Percentiles rank a stretch among this genome's conserved stretches.
phyloP scores from a whole-genome alignment of 2,113 vertebrate genomes.

The Anarrhichthys ocellatus region DNA sequence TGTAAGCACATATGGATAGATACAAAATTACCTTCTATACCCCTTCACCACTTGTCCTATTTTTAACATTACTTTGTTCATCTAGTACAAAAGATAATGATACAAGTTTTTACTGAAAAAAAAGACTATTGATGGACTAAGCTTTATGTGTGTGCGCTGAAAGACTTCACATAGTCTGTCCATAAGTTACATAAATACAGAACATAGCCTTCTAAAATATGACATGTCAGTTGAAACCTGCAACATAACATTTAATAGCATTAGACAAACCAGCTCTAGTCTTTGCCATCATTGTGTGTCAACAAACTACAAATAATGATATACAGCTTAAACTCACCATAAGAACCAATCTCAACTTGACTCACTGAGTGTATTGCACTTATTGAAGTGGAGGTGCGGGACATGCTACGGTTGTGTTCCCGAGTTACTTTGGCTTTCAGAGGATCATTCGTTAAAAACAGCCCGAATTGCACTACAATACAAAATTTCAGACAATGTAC shows the following conservation, averaged over 20 bases:
- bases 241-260: conserved; percentile 26
- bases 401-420: conserved; percentile 46
- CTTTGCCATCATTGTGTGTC: conserved; percentile 13
- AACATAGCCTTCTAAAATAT: conserved; percentile 27
- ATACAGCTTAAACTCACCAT: conserved; percentile 1
- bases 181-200: conserved; percentile 16
- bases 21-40: not conserved
- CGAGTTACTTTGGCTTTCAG: conserved; percentile 77
- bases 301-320: conserved; percentile 25
- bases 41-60: not conserved
- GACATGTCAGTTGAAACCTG: conserved; percentile 37
- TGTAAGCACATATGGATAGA: conserved; percentile 9
- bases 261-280: conserved; percentile 2
- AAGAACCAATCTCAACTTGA: conserved; percentile 38
- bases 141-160: conserved; percentile 5
- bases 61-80: conserved; percentile 8
- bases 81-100: conserved; percentile 5
- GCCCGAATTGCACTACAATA: conserved; percentile 36
- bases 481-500: conserved; percentile 52
- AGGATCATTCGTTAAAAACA: conserved; percentile 56
- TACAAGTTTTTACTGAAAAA: conserved; percentile 30
- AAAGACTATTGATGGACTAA: not conserved
- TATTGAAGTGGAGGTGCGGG: conserved; percentile 62
- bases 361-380: conserved; percentile 72
- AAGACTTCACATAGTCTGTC: not conserved